Conservation (phyloP, 2,888 invertebrate genomes). For the Carpatolechia fugitivella region DNA sequence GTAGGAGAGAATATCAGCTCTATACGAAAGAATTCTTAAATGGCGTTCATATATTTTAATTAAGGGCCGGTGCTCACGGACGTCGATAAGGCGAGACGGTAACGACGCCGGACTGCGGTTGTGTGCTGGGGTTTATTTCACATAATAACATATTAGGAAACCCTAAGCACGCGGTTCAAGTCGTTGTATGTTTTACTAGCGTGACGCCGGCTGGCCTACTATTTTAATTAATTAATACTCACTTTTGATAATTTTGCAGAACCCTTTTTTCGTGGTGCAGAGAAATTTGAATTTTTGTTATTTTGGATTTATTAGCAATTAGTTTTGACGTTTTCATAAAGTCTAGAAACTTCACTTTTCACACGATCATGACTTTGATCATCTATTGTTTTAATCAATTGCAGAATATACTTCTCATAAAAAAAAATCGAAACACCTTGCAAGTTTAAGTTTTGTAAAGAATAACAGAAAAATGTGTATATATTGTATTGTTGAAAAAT, state of each 20-base stretch:
- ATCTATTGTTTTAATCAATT: no score
- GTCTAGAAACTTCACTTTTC: no score
- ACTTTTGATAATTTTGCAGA: not conserved
- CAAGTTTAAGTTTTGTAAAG: no score
- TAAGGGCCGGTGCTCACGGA: slow-evolving; percentile 59
- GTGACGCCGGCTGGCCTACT: not conserved
- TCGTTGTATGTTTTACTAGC: slow-evolving; percentile 8
- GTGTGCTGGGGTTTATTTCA: slow-evolving; percentile 62
- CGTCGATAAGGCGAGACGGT: slow-evolving; percentile 60
- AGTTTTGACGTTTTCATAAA: no score
- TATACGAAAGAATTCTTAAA: slow-evolving; percentile 60
- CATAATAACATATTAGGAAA: slow-evolving; percentile 71
- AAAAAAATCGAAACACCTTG: no score
- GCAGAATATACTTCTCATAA: no score
- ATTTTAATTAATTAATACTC: not conserved
- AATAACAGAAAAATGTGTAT: no score
- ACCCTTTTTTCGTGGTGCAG: no score
- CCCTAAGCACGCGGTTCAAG: slow-evolving; percentile 44
- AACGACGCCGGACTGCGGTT: slow-evolving; percentile 41
- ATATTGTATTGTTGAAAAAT: no score
- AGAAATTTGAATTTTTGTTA: no score
- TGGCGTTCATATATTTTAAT: slow-evolving; percentile 71
- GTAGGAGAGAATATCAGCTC: slow-evolving; percentile 47
- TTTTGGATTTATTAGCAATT: no score
- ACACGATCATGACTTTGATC: no score